A percentile compares a stretch with the other conserved stretches of the same genome.
phyloP scores from a whole-genome alignment of 2,113 vertebrate species.

The Turdus rufiventris region DNA sequence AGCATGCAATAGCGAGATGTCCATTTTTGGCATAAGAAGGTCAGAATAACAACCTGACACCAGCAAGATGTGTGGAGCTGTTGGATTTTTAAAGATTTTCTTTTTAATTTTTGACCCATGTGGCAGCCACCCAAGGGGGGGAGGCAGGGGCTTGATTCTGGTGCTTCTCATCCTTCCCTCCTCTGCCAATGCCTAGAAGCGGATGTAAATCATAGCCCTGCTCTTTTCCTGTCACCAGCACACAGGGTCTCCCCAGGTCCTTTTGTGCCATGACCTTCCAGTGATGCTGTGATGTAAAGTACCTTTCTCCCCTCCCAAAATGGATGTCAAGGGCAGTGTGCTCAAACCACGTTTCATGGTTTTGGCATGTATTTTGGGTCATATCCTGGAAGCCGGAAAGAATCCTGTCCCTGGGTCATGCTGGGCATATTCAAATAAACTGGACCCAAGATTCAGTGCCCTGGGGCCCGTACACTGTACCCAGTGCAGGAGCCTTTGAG shows the following conservation, averaged over 20 bases:
- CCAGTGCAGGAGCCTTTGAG: not conserved
- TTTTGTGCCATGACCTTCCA: not conserved
- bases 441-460: not conserved
- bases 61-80: not conserved
- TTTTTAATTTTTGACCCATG: not conserved
- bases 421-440: not conserved
- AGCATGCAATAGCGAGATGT: not conserved
- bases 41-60: not conserved
- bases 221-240: not conserved
- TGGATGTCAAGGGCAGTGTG: not conserved
- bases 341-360: not conserved
- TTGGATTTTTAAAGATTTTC: not conserved
- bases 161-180: not conserved
- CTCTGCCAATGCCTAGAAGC: not conserved
- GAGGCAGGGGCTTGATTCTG: not conserved
- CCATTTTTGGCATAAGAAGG: not conserved
- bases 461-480: not conserved
- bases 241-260: fast-evolving
- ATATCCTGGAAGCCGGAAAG: not conserved
- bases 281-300: not conserved
- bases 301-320: not conserved
- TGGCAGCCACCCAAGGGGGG: not conserved
- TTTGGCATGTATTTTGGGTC: not conserved
- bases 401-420: not conserved
- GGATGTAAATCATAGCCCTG: not conserved